A percentile compares a stretch with the other conserved stretches of the same genome.
Evolutionary conservation across 2,113 vertebrate species (phyloP).

Genomic region (Macquaria ambigua): DNA sequence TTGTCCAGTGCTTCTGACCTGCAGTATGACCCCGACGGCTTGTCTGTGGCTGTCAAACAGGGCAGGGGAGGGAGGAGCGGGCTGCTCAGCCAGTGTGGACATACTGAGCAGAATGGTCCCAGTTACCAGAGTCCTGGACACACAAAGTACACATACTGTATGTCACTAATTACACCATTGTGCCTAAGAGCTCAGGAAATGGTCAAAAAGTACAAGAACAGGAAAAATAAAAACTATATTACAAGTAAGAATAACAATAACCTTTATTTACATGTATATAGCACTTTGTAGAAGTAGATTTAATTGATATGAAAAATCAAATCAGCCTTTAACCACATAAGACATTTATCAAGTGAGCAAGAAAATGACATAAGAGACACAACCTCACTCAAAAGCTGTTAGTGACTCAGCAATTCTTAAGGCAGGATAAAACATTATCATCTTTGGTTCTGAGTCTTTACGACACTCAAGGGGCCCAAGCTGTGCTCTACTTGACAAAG

Average conservation of each 20-base stretch:
- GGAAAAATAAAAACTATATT: too few relatives aligned
- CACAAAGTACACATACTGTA: conserved; percentile 5
- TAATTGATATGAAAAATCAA: background rate
- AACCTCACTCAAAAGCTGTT: background rate
- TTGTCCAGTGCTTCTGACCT: conserved; percentile 62
- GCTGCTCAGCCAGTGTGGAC: conserved; percentile 59
- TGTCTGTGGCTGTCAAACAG: conserved; percentile 79
- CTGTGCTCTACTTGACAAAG: too few relatives aligned
- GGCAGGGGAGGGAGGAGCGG: conserved; percentile 69
- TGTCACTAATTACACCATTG: background rate
- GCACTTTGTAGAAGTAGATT: background rate
- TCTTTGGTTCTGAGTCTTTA: background rate
- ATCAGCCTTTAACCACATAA: background rate
- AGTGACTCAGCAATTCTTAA: background rate
- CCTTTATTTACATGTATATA: background rate
- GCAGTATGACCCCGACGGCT: conserved; percentile 75
- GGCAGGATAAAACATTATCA: background rate
- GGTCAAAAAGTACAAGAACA: background rate
- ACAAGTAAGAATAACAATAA: background rate
- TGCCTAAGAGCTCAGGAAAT: background rate
- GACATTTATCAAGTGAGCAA: background rate
- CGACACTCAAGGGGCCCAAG: too few relatives aligned
- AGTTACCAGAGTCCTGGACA: conserved; percentile 70
- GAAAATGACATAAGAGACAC: background rate
- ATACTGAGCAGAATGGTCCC: conserved; percentile 81